Evolutionary conservation across 2,797 vertebrate genomes (phyloP).

Genomic region (Enteromius paludinosus): DNA sequence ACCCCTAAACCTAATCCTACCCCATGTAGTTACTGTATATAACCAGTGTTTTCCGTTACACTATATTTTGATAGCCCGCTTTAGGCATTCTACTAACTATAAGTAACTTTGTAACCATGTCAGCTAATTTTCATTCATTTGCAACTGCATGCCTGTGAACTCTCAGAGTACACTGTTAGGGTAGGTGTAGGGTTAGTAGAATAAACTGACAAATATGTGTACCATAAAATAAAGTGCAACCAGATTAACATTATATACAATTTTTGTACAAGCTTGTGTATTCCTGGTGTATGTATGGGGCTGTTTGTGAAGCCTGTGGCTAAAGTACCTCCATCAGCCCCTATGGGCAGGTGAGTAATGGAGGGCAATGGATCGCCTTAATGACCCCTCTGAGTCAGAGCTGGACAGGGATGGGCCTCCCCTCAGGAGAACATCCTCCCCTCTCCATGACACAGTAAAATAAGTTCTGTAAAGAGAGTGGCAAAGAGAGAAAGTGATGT

Average conservation of each 20-base stretch:
- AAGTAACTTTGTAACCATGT: no score
- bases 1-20: no score
- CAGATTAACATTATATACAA: neutral
- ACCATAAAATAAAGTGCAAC: no score
- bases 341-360: conserved; percentile 71
- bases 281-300: conserved; percentile 49
- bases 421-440: conserved; percentile 64
- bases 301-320: conserved; percentile 58
- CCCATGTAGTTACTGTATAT: no score
- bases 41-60: no score
- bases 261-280: conserved; percentile 18
- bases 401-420: conserved; percentile 63
- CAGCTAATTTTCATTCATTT: no score
- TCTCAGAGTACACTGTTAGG: no score
- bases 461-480: conserved; percentile 48
- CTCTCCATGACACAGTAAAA: conserved; percentile 51
- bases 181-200: no score
- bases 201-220: no score
- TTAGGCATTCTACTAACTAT: no score
- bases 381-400: conserved; percentile 67
- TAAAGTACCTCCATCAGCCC: conserved; percentile 69
- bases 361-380: conserved; percentile 70
- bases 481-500: conserved; percentile 59
- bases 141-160: no score
- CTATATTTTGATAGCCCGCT: no score